Conservation (phyloP, 1,140 invertebrate genomes). For the Holcopasites calliopsidis region DNA sequence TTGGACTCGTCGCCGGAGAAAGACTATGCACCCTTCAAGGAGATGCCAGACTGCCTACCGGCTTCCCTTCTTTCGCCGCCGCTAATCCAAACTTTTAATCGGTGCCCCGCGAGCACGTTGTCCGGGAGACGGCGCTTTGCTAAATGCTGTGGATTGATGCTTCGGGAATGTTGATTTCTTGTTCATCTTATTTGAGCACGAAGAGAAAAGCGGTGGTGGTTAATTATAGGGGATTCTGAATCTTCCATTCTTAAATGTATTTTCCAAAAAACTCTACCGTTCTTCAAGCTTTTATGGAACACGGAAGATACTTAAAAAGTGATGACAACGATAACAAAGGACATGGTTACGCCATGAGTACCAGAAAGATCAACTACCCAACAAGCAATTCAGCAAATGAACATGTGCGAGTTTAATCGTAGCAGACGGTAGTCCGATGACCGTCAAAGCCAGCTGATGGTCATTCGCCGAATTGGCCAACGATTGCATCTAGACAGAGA, state of each 20-base stretch:
- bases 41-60: conserved; percentile 33
- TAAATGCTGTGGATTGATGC: conserved; percentile 4
- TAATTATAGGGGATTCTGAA: not conserved
- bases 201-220: no score
- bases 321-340: no score
- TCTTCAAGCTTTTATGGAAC: no score
- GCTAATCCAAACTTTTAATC: conserved; percentile 67
- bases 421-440: conserved; percentile 21
- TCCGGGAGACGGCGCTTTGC: not conserved
- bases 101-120: not conserved
- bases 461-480: conserved; percentile 41
- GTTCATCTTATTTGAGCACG: no score
- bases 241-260: no score
- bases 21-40: conserved; percentile 70
- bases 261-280: no score
- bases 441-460: conserved; percentile 54
- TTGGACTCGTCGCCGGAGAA: conserved; percentile 75
- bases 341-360: no score
- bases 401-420: not conserved
- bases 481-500: conserved; percentile 15
- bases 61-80: conserved; percentile 61
- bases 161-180: not conserved
- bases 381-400: conserved; percentile 4
- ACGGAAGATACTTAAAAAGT: no score
- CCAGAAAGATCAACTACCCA: no score